These are phyloP conservation scores for Cistogaster globosa DNA, from an alignment of 2,888 invertebrate genomes.

Conservation along the genomic window DNA sequence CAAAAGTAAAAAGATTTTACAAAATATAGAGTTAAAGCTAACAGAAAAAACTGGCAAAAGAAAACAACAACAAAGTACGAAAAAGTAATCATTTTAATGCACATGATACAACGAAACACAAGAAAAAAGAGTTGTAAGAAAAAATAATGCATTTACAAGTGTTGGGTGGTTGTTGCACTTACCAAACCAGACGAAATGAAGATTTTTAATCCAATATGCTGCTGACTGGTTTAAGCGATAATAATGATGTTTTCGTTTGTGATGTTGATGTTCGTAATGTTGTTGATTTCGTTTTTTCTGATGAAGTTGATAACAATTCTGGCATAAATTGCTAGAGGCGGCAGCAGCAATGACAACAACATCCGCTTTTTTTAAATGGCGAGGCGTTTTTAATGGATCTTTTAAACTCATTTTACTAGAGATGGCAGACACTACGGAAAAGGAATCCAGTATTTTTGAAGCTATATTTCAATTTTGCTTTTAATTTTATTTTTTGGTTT, in stretches of 20 bases:
- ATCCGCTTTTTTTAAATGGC: conserved; percentile 50
- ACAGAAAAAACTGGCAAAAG: not conserved
- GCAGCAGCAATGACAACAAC: conserved; percentile 12
- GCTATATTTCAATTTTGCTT: conserved; percentile 31
- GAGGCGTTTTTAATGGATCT: conserved; percentile 63
- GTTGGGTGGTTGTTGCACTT: conserved; percentile 73
- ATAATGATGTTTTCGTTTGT: conserved; percentile 55
- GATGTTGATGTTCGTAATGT: conserved; percentile 50
- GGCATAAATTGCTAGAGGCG: conserved; percentile 64
- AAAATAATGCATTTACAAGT: conserved; percentile 57
- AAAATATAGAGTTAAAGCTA: not conserved
- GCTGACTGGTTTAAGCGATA: conserved; percentile 53
- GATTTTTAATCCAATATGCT: conserved; percentile 78
- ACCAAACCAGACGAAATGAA: conserved; percentile 77
- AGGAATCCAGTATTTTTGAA: conserved; percentile 39
- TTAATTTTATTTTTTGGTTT: conserved; percentile 18
- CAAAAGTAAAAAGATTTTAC: not conserved
- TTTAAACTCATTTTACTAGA: conserved; percentile 62
- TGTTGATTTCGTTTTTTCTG: conserved; percentile 57
- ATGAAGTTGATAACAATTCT: conserved; percentile 65
- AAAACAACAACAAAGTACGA: conserved; percentile 38
- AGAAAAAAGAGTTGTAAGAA: conserved; percentile 19
- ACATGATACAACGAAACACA: conserved; percentile 37
- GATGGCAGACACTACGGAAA: conserved; percentile 39
- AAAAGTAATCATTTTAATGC: conserved; percentile 70